Conservation (phyloP, 1,140 invertebrate species). For the Idris sp. region DNA sequence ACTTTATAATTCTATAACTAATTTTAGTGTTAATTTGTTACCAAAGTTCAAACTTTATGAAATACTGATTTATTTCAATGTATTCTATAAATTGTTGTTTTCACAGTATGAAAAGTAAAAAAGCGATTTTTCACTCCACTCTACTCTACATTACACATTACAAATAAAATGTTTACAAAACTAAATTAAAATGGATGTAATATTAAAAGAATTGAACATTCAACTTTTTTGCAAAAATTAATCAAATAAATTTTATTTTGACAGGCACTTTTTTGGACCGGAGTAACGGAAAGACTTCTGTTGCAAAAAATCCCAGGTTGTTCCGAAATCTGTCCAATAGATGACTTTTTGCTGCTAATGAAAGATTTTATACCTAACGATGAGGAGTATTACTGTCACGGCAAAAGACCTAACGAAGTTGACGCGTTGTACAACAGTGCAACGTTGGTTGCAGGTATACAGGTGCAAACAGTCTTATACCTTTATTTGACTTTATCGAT, state of each 20-base stretch:
- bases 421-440: conserved; percentile 8
- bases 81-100: too few species aligned
- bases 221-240: too few species aligned
- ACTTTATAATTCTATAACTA: too few species aligned
- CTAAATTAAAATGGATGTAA: too few species aligned
- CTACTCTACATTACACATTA: too few species aligned
- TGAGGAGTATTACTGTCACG: conserved; percentile 65
- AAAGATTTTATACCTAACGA: conserved; percentile 67
- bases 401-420: conserved; percentile 19
- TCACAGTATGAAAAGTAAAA: too few species aligned
- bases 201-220: too few species aligned
- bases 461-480: conserved; percentile 19
- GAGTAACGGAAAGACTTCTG: conserved; percentile 64
- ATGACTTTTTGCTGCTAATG: conserved; percentile 67
- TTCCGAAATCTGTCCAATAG: conserved; percentile 68
- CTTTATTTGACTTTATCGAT: conserved; percentile 6
- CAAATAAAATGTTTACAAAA: too few species aligned
- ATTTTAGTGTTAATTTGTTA: too few species aligned
- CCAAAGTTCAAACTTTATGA: too few species aligned
- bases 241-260: not conserved
- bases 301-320: conserved; percentile 68
- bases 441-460: conserved; percentile 12
- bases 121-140: too few species aligned
- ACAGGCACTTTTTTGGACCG: conserved; percentile 70
- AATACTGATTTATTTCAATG: too few species aligned